phyloP scores from a whole-genome alignment of 2,888 invertebrate species.

The Hartigia nigra region DNA sequence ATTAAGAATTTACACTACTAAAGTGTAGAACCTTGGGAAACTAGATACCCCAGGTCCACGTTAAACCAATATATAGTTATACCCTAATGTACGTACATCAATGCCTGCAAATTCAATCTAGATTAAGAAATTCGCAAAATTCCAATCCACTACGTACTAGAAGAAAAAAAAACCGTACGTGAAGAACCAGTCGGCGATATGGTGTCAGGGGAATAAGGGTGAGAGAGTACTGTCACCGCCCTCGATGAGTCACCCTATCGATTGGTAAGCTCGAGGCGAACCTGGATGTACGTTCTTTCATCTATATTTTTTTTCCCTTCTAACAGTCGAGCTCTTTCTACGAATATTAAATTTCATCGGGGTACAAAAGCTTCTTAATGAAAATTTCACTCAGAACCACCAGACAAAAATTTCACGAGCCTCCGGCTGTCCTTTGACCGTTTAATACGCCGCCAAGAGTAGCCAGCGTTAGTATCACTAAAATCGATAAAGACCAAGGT shows the following conservation, averaged over 20 bases:
- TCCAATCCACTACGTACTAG: background rate
- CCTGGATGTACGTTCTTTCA: slow-evolving; percentile 4
- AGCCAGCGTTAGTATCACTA: background rate
- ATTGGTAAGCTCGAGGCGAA: slow-evolving; percentile 41
- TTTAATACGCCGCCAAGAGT: no score
- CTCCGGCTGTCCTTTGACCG: no score
- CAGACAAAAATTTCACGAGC: background rate
- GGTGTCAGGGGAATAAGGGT: background rate
- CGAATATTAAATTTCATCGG: slow-evolving; percentile 50
- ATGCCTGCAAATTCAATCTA: background rate
- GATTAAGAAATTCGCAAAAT: background rate
- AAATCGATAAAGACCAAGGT: background rate
- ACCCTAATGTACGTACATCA: background rate
- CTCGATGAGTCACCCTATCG: slow-evolving; percentile 63
- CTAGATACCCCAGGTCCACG: background rate
- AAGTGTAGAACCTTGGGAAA: background rate
- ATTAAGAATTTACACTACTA: background rate
- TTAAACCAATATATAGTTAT: background rate
- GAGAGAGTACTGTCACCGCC: slow-evolving; percentile 49
- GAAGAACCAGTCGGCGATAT: background rate
- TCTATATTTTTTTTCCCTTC: background rate
- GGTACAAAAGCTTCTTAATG: slow-evolving; percentile 9
- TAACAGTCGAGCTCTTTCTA: slow-evolving; percentile 31
- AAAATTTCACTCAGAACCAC: slow-evolving; percentile 10
- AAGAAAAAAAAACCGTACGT: background rate